phyloP scores from a whole-genome alignment of 2,888 invertebrate genomes.

The Chloromyia formosa region DNA sequence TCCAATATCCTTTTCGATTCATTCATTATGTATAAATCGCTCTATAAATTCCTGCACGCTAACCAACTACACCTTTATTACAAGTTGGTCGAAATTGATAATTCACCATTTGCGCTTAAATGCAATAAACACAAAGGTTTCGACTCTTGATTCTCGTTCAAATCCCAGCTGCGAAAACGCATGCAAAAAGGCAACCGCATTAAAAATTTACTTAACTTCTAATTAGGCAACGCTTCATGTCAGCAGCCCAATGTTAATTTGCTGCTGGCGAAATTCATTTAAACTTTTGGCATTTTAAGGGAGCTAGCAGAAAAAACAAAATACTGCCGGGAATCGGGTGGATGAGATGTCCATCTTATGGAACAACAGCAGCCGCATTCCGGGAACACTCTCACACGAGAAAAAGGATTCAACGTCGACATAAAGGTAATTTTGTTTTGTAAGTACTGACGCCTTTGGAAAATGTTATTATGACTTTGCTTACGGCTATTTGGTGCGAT shows the following conservation, averaged over 20 bases:
- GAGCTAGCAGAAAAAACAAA: conserved; percentile 45
- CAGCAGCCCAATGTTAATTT: conserved; percentile 49
- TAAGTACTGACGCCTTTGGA: conserved; percentile 49
- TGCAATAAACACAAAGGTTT: too few relatives aligned
- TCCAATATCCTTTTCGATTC: too few relatives aligned
- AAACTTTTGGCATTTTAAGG: conserved; percentile 48
- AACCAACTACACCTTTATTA: too few relatives aligned
- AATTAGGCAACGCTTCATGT: conserved; percentile 53
- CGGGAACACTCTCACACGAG: neutral
- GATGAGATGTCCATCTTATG: conserved; percentile 52
- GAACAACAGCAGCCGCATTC: conserved; percentile 37
- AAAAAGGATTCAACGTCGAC: conserved; percentile 12
- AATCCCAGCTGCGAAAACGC: conserved; percentile 13
- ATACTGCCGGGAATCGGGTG: neutral
- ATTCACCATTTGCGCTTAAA: too few relatives aligned
- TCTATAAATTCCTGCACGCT: too few relatives aligned
- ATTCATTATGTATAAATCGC: neutral
- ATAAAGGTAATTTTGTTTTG: conserved; percentile 48
- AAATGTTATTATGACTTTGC: conserved; percentile 51
- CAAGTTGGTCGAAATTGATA: too few relatives aligned
- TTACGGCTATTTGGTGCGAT: conserved; percentile 51
- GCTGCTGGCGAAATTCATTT: conserved; percentile 54
- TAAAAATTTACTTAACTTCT: conserved; percentile 54
- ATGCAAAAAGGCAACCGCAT: conserved; percentile 49
- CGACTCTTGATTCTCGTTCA: neutral